Evolutionary conservation across 2,888 invertebrate species (phyloP).

Genomic region (Megalurothrips usitatus): DNA sequence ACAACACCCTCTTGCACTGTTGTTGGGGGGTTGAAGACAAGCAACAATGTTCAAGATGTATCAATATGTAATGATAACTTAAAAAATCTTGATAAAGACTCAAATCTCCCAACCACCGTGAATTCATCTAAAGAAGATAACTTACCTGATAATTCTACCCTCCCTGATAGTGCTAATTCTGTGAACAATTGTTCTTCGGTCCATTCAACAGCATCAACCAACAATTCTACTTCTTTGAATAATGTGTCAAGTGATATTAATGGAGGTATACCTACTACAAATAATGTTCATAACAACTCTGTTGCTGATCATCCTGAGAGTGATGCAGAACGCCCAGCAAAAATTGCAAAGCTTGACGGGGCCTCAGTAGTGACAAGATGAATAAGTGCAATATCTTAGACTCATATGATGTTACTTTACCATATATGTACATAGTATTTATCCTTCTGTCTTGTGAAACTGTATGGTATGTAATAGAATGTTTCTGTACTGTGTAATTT

Average conservation of each 20-base stretch:
- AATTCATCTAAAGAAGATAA: neutral
- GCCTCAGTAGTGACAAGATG: neutral
- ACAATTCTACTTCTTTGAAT: neutral
- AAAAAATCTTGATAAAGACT: neutral
- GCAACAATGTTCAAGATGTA: neutral
- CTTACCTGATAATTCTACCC: neutral
- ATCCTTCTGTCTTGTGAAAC: neutral
- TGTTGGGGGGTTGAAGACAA: neutral
- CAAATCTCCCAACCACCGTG: neutral
- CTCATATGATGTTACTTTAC: neutral
- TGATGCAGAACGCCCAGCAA: neutral
- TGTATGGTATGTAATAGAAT: neutral
- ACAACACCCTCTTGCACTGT: neutral
- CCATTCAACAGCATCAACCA: neutral
- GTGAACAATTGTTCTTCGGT: neutral
- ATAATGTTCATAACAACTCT: neutral
- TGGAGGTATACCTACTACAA: neutral
- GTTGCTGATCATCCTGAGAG: neutral
- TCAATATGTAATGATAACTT: neutral
- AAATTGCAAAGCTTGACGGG: neutral
- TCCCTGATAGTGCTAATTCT: neutral
- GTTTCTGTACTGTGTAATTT: neutral
- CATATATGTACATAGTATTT: constrained; percentile 8
- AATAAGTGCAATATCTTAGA: neutral
- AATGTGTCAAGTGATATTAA: constrained; percentile 2